Evolutionary conservation across 2,797 vertebrate genomes (phyloP).

Genomic region (Cryptoblepharus egeriae): DNA sequence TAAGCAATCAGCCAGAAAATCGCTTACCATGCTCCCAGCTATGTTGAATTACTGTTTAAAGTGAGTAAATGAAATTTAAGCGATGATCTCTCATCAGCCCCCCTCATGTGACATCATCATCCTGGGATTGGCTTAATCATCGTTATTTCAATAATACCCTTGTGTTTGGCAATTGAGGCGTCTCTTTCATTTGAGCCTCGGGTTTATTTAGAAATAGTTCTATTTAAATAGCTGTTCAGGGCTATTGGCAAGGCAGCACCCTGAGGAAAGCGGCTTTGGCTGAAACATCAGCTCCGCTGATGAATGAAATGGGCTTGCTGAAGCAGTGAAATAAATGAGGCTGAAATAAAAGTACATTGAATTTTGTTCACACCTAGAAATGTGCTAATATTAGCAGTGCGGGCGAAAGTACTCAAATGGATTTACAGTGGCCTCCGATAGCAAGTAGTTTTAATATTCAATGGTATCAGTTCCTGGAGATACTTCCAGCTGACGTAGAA

Average conservation of each 20-base stretch:
- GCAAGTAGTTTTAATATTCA: not conserved
- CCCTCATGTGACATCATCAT: conserved; percentile 38
- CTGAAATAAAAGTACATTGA: conserved; percentile 32
- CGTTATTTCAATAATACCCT: conserved; percentile 36
- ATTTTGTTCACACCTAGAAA: conserved; percentile 31
- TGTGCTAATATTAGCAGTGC: conserved; percentile 13
- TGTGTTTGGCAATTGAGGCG: not conserved
- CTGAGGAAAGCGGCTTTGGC: conserved; percentile 29
- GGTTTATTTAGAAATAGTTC: conserved; percentile 37
- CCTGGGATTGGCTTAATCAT: conserved; percentile 49
- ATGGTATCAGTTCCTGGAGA: not conserved
- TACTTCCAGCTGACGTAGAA: conserved; percentile 10
- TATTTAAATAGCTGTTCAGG: conserved; percentile 30
- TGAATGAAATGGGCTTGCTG: conserved; percentile 33
- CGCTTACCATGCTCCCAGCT: conserved; percentile 46
- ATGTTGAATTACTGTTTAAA: conserved; percentile 55
- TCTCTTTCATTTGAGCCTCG: conserved; percentile 13
- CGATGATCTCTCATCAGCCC: conserved; percentile 46
- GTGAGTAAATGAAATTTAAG: conserved; percentile 51
- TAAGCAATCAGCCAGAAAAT: conserved; percentile 58
- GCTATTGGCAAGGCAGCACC: conserved; percentile 24
- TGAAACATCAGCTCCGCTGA: conserved; percentile 31
- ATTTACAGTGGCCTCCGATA: conserved; percentile 26
- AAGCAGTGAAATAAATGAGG: conserved; percentile 44
- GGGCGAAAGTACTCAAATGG: not conserved